These are phyloP conservation scores for Antheraea assamensis DNA, from an alignment of 2,888 invertebrate genomes.

Conservation along the genomic window DNA sequence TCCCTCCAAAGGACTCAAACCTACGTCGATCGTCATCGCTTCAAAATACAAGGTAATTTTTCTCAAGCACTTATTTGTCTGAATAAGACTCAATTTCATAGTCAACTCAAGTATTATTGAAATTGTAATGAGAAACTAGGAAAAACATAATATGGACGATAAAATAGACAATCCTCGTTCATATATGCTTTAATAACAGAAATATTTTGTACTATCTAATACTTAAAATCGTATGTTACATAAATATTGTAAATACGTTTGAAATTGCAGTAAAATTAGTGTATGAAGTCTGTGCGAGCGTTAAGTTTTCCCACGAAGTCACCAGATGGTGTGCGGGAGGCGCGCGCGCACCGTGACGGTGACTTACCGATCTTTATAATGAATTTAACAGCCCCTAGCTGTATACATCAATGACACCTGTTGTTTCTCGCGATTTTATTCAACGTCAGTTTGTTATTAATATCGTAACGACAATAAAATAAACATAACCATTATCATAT, in stretches of 20 bases:
- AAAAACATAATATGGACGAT: not conserved
- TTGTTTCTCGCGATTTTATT: constrained; percentile 47
- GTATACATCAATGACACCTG: constrained; percentile 60
- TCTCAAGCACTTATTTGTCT: not conserved
- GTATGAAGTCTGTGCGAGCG: constrained; percentile 46
- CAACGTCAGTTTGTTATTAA: not conserved
- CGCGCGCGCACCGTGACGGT: constrained; percentile 75
- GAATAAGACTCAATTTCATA: not conserved
- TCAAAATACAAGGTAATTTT: not conserved
- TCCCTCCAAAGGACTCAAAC: no score
- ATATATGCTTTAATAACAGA: not conserved
- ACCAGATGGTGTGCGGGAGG: constrained; percentile 62
- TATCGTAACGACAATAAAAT: constrained; percentile 4
- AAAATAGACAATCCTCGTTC: not conserved
- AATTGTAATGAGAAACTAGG: not conserved
- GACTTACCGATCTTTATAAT: constrained; percentile 77
- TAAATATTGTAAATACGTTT: not conserved
- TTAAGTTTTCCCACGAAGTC: constrained; percentile 80
- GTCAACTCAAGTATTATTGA: not conserved
- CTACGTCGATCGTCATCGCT: no score
- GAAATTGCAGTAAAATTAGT: constrained; percentile 1
- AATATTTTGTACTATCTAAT: not conserved
- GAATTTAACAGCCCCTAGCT: constrained; percentile 54
- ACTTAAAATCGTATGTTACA: not conserved
- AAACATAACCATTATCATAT: not conserved